Conservation (phyloP, 2,797 vertebrate genomes). For the Dromococcyx pavoninus region DNA sequence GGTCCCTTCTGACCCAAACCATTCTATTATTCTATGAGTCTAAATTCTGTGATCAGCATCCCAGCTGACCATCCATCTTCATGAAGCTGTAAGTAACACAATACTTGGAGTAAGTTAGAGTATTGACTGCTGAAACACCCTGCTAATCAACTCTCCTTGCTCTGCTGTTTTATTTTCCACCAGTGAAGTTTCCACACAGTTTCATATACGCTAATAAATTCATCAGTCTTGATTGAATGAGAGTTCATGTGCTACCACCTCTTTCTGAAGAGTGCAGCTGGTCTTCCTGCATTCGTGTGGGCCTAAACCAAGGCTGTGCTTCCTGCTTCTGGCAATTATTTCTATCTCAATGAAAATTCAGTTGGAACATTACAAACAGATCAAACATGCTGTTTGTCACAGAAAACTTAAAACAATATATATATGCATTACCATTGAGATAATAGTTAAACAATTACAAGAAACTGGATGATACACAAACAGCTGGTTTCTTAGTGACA, state of each 20-base stretch:
- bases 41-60: not conserved
- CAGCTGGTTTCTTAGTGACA: not conserved
- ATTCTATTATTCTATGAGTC: too few relatives aligned
- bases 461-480: not conserved
- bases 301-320: not conserved
- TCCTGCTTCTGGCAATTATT: conserved; percentile 33
- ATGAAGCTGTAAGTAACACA: not conserved
- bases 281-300: not conserved
- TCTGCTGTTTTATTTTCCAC: not conserved
- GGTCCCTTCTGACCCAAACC: too few relatives aligned
- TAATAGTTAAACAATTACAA: not conserved
- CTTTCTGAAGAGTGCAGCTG: conserved; percentile 20
- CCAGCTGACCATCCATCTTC: not conserved
- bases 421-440: not conserved
- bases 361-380: not conserved
- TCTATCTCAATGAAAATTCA: not conserved
- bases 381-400: not conserved
- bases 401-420: not conserved
- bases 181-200: not conserved
- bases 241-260: not conserved
- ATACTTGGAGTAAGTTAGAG: not conserved
- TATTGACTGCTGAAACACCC: not conserved
- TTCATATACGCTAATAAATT: conserved; percentile 39
- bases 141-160: not conserved
- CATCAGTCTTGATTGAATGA: conserved; percentile 13